phyloP scores from a whole-genome alignment of 2,113 vertebrate species.

The Balaeniceps rex region DNA sequence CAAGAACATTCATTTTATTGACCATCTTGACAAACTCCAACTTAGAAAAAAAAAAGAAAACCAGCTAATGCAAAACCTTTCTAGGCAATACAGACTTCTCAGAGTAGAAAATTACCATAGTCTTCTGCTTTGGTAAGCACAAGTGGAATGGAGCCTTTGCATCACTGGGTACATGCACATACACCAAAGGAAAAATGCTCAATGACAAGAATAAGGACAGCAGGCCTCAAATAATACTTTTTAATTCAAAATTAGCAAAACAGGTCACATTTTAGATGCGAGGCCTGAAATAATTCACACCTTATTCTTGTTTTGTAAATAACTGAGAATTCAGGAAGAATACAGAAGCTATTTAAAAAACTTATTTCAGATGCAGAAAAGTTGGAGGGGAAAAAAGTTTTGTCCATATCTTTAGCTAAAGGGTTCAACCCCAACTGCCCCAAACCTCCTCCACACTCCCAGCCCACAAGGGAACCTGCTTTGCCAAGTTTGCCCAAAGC shows the following conservation, averaged over 20 bases:
- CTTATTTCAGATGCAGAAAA: not conserved
- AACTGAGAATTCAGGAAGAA: not conserved
- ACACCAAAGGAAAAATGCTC: not conserved
- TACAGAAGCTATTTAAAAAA: not conserved
- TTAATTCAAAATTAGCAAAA: slow-evolving; percentile 25
- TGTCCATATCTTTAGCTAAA: not conserved
- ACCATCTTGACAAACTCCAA: not conserved
- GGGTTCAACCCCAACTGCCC: not conserved
- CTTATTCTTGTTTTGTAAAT: slow-evolving; percentile 14
- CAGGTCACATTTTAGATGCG: not conserved
- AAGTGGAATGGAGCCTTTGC: not conserved
- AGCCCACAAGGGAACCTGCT: not conserved
- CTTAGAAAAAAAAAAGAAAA: not conserved
- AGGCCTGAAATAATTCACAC: slow-evolving; percentile 2
- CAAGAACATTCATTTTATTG: slow-evolving; percentile 3
- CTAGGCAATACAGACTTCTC: not conserved
- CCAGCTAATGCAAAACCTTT: not conserved
- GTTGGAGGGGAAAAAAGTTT: not conserved
- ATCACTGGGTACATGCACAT: not conserved
- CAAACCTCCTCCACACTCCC: not conserved
- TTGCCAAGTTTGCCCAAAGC: not conserved
- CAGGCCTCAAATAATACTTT: slow-evolving; percentile 4
- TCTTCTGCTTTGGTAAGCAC: not conserved
- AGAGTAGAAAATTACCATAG: not conserved
- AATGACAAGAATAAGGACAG: not conserved